These are phyloP conservation scores for Lepidonotus clava DNA, from an alignment of 2,888 invertebrate species.

Conservation along the genomic window DNA sequence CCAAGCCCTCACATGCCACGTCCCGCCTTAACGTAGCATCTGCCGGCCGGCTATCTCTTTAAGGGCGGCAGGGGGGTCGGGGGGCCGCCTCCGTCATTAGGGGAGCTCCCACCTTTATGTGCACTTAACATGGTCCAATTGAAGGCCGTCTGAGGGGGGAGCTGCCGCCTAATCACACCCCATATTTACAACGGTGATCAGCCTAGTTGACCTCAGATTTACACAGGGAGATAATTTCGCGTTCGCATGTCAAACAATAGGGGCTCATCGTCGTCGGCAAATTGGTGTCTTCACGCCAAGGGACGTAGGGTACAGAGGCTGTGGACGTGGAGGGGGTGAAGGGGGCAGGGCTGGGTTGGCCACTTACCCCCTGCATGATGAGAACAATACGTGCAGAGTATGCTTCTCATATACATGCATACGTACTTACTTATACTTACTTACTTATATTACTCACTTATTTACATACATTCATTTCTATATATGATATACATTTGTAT, in stretches of 20 bases:
- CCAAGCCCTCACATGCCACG: not conserved
- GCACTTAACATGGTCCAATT: not conserved
- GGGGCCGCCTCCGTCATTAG: no score
- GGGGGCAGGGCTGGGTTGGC: no score
- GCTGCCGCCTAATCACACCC: not conserved
- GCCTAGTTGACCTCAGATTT: not conserved
- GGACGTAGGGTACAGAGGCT: not conserved
- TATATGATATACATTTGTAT: no score
- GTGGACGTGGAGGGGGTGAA: not conserved
- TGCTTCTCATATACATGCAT: no score
- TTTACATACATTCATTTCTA: no score
- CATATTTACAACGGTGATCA: slow-evolving; percentile 19
- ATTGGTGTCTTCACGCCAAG: slow-evolving; percentile 7
- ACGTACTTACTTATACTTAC: no score
- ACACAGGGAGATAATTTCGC: slow-evolving; percentile 34
- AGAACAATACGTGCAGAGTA: no score
- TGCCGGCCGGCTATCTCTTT: not conserved
- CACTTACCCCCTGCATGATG: no score
- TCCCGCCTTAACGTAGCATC: not conserved
- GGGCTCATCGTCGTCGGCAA: not conserved
- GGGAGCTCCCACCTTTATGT: not conserved
- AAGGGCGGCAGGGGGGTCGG: no score
- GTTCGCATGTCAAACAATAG: slow-evolving; percentile 32
- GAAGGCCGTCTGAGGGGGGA: not conserved
- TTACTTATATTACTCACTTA: no score